Conservation (phyloP, 2,888 invertebrate genomes). For the Loripinus fragilis region DNA sequence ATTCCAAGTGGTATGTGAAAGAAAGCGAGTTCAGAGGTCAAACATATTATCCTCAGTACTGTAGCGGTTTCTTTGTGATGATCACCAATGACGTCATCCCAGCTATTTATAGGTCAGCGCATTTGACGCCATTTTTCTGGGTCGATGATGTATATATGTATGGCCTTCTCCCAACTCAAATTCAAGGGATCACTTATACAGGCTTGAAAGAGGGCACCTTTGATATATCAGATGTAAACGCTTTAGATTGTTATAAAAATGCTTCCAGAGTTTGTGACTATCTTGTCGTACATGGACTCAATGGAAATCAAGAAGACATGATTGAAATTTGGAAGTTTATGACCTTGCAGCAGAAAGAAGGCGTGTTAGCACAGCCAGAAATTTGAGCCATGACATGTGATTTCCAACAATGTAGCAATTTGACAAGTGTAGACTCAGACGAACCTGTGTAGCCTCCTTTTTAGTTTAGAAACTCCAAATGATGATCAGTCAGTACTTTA, state of each 20-base stretch:
- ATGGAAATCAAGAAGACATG: conserved; percentile 21
- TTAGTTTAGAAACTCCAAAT: too few species aligned
- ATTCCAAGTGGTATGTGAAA: conserved; percentile 51
- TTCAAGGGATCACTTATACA: conserved; percentile 48
- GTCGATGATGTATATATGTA: conserved; percentile 59
- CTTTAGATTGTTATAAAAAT: conserved; percentile 47
- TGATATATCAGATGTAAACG: conserved; percentile 16
- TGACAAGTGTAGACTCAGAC: too few species aligned
- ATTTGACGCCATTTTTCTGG: conserved; percentile 59
- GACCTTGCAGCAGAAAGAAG: conserved; percentile 42
- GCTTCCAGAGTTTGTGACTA: conserved; percentile 42
- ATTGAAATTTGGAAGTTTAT: conserved; percentile 50
- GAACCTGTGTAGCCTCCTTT: too few species aligned
- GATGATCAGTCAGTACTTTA: too few species aligned
- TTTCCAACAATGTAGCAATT: too few species aligned
- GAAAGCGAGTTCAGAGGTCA: conserved; percentile 45
- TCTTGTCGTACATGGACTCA: conserved; percentile 42
- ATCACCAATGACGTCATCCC: conserved; percentile 57
- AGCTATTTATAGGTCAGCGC: conserved; percentile 45
- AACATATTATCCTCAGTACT: conserved; percentile 53
- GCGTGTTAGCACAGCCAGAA: too few species aligned
- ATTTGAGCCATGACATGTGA: too few species aligned
- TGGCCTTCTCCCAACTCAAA: conserved; percentile 47
- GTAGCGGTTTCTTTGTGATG: conserved; percentile 56
- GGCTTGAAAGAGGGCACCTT: conserved; percentile 30